Conservation (phyloP, 2,113 vertebrate genomes). For the Sturnira hondurensis region DNA sequence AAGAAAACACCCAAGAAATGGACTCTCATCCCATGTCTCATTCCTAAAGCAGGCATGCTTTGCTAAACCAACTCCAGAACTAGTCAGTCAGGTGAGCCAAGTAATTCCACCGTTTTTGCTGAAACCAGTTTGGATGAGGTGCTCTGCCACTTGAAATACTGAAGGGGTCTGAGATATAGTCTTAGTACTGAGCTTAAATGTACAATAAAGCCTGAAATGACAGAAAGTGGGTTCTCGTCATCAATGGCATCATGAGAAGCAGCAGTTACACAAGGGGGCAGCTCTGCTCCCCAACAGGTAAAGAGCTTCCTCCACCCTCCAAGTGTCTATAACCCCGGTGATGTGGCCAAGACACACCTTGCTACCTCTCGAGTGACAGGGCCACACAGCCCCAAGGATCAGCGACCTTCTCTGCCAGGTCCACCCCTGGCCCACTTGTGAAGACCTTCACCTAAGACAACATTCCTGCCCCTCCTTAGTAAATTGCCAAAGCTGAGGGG, state of each 20-base stretch:
- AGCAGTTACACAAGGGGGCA: no score
- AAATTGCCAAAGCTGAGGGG: background rate
- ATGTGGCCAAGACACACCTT: background rate
- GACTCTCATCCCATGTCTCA: background rate
- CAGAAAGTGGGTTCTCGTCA: background rate
- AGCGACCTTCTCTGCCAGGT: background rate
- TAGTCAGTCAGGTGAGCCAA: background rate
- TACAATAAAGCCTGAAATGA: background rate
- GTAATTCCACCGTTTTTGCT: background rate
- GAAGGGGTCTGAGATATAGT: background rate
- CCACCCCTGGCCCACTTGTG: background rate
- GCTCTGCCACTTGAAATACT: background rate
- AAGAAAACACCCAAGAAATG: background rate
- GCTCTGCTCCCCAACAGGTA: background rate
- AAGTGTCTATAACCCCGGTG: background rate
- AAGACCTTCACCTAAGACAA: background rate
- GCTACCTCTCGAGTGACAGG: background rate
- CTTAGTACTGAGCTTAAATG: background rate
- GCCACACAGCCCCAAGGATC: background rate
- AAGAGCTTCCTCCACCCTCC: background rate
- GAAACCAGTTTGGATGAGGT: background rate
- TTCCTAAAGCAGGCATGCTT: background rate
- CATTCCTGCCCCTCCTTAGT: background rate
- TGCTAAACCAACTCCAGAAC: background rate
- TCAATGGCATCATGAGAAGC: background rate